phyloP scores from a whole-genome alignment of 2,113 vertebrate genomes.

The Thymallus thymallus region DNA sequence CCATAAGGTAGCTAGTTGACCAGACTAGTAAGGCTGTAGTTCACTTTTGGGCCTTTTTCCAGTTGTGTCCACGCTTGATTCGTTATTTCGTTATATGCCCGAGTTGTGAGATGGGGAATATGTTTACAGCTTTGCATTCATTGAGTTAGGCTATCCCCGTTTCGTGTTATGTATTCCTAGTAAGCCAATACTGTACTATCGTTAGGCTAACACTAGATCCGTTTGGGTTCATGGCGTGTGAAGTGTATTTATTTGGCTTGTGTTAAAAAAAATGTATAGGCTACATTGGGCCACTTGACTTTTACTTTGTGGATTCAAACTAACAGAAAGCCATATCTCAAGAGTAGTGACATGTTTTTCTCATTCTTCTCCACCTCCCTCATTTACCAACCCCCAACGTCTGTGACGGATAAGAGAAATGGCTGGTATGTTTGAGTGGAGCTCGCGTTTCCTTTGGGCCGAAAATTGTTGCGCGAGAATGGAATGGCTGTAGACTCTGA shows the following conservation, averaged over 20 bases:
- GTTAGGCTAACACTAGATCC: background rate
- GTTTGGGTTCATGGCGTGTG: background rate
- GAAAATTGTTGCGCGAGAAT: slow-evolving; percentile 12
- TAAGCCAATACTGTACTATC: background rate
- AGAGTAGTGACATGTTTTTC: slow-evolving; percentile 72
- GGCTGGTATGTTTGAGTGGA: slow-evolving; percentile 72
- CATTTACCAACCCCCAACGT: slow-evolving; percentile 71
- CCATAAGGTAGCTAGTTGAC: slow-evolving; percentile 12
- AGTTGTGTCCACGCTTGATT: slow-evolving; percentile 32
- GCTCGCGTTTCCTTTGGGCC: slow-evolving; percentile 73
- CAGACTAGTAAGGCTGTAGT: slow-evolving; percentile 44
- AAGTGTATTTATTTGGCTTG: background rate
- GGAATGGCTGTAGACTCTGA: slow-evolving; percentile 2
- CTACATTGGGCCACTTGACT: background rate
- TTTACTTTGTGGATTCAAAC: background rate
- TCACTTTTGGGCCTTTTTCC: slow-evolving; percentile 44
- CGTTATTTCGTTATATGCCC: background rate
- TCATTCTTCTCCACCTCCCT: slow-evolving; percentile 61
- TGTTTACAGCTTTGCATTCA: background rate
- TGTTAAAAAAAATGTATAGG: background rate
- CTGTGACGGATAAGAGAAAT: slow-evolving; percentile 70
- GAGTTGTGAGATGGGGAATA: background rate
- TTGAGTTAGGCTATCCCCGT: background rate
- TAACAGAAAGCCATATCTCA: slow-evolving; percentile 40
- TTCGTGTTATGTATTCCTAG: background rate